Percentiles rank a stretch among this genome's conserved stretches.
These are phyloP conservation scores for Melitaea athalia DNA, from an alignment of 2,888 invertebrate species.

Conservation along the genomic window DNA sequence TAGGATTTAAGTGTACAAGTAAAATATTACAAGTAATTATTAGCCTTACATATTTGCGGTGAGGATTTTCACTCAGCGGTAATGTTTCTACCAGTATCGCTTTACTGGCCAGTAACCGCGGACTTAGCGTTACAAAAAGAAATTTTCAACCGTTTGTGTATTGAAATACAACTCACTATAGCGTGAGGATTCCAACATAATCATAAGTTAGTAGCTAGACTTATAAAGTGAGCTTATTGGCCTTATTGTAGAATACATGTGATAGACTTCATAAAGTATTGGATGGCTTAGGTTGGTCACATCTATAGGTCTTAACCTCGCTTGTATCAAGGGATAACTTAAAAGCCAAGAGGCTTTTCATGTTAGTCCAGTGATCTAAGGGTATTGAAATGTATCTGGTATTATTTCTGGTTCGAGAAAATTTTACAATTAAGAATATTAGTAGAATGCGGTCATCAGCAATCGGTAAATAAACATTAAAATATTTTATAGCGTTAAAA, in stretches of 20 bases:
- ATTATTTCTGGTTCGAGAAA: too few species aligned
- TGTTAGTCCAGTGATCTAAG: too few species aligned
- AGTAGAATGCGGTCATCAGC: too few species aligned
- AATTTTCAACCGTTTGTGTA: background rate
- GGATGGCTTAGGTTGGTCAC: too few species aligned
- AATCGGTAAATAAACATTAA: too few species aligned
- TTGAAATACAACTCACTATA: background rate
- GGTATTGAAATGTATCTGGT: too few species aligned
- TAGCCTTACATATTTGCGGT: conserved; percentile 27
- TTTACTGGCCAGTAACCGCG: conserved; percentile 10
- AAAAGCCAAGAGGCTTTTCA: too few species aligned
- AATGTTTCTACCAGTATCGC: conserved; percentile 21
- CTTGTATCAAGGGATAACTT: too few species aligned
- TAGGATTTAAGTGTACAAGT: conserved; percentile 12
- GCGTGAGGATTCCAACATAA: too few species aligned
- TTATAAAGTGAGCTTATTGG: background rate
- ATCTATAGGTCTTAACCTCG: too few species aligned
- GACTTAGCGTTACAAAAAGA: background rate
- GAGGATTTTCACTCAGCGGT: conserved; percentile 25
- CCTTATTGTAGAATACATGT: background rate
- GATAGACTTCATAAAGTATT: background rate
- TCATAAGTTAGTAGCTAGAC: background rate
- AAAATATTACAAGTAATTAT: conserved; percentile 22
- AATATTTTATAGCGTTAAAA: too few species aligned
- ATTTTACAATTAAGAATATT: too few species aligned